These are phyloP conservation scores for Tanytarsus gracilentus DNA, from an alignment of 2,888 invertebrate species.

Conservation along the genomic window DNA sequence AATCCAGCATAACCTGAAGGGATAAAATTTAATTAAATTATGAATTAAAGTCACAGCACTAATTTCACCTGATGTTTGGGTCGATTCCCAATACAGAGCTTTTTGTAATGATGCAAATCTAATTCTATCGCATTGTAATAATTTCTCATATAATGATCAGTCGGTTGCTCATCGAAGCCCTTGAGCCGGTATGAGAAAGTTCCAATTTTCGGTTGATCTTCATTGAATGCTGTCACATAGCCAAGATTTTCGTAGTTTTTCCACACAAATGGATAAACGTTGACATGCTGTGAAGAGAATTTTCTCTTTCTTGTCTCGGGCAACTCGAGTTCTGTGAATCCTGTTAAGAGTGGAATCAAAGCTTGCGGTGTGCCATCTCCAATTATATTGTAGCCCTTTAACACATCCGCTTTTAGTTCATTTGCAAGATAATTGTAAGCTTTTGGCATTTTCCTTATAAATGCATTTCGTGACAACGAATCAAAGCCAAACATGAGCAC, in stretches of 20 bases:
- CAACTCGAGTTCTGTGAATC: conserved; percentile 73
- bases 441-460: conserved; percentile 66
- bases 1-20: conserved; percentile 55
- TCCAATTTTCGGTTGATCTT: conserved; percentile 74
- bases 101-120: conserved; percentile 48
- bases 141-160: conserved; percentile 82
- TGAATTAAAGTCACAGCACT: no score
- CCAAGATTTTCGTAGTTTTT: conserved; percentile 62
- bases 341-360: conserved; percentile 77
- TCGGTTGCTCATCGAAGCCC: conserved; percentile 73
- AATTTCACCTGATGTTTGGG: conserved; percentile 63
- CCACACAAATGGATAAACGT: conserved; percentile 81
- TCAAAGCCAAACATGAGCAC: conserved; percentile 83
- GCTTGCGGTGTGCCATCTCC: conserved; percentile 84
- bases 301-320: conserved; percentile 72
- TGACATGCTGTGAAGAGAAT: conserved; percentile 54
- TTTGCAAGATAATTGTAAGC: conserved; percentile 60
- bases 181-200: conserved; percentile 85
- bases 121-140: conserved; percentile 62
- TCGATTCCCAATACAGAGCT: conserved; percentile 60
- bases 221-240: conserved; percentile 72
- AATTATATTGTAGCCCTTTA: conserved; percentile 74
- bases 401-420: conserved; percentile 51
- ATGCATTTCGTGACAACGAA: conserved; percentile 75
- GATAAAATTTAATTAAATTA: no score